Conservation (phyloP, 2,113 vertebrate species). For the Leptobrachium ailaonicum region DNA sequence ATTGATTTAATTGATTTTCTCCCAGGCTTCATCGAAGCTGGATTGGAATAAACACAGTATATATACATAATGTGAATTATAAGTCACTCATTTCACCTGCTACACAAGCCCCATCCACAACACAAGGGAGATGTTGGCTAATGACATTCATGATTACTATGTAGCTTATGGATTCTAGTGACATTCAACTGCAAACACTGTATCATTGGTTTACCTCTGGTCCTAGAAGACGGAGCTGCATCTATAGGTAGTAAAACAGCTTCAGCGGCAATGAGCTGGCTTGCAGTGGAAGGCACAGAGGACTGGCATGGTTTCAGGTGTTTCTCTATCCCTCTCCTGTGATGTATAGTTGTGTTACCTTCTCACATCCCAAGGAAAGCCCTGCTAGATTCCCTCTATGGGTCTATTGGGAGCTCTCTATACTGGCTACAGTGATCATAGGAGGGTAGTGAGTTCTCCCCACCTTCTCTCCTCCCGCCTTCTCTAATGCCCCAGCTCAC, state of each 20-base stretch:
- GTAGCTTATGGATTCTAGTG: too few species aligned
- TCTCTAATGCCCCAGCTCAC: conserved; percentile 10
- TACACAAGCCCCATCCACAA: too few species aligned
- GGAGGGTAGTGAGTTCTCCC: conserved; percentile 26
- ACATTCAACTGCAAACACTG: conserved; percentile 20
- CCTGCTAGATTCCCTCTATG: conserved; percentile 15
- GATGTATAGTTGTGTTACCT: background rate
- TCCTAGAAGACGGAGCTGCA: conserved; percentile 1
- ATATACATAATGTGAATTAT: too few species aligned
- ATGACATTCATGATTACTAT: too few species aligned
- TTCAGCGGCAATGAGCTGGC: conserved; percentile 2
- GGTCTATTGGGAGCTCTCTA: conserved; percentile 30
- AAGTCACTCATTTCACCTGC: too few species aligned
- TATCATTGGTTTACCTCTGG: conserved; percentile 32
- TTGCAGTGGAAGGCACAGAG: background rate
- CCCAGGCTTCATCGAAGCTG: too few species aligned
- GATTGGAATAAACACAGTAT: too few species aligned
- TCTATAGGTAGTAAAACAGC: background rate
- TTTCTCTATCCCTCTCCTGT: background rate
- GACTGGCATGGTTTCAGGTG: conserved; percentile 15
- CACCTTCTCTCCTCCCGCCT: conserved; percentile 16
- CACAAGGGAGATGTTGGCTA: too few species aligned
- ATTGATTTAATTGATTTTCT: too few species aligned
- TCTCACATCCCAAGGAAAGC: conserved; percentile 1
- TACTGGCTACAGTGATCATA: conserved; percentile 24